These are phyloP conservation scores for Sycophaga agraensis DNA, from an alignment of 1,140 invertebrate species.

Conservation along the genomic window DNA sequence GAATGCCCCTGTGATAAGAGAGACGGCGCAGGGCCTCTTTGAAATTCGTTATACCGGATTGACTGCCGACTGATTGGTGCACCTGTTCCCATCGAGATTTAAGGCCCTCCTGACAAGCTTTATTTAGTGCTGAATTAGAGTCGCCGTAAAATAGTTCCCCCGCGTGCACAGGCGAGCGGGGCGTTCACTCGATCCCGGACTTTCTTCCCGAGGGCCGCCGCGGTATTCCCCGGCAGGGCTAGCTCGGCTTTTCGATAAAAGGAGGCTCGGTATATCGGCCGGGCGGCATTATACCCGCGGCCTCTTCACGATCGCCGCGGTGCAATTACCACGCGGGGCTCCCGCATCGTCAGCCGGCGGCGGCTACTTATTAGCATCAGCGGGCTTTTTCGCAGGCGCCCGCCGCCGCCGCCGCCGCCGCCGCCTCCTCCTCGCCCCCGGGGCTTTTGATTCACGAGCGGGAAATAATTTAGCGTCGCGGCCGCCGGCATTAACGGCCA, in stretches of 20 bases:
- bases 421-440: too few species aligned
- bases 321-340: slow-evolving; percentile 8
- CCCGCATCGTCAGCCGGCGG: slow-evolving; percentile 1
- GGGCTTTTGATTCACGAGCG: slow-evolving; percentile 11
- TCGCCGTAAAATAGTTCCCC: neutral
- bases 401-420: neutral
- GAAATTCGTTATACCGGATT: slow-evolving; percentile 20
- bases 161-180: neutral
- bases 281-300: too few species aligned
- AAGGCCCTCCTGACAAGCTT: neutral
- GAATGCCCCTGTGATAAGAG: slow-evolving; percentile 15
- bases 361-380: slow-evolving; percentile 10
- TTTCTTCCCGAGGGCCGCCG: too few species aligned
- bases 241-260: too few species aligned
- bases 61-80: slow-evolving; percentile 21
- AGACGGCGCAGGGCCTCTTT: slow-evolving; percentile 1
- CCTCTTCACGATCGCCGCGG: too few species aligned
- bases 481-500: slow-evolving; percentile 1
- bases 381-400: neutral
- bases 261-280: too few species aligned
- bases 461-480: slow-evolving; percentile 10
- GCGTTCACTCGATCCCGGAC: too few species aligned
- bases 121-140: neutral
- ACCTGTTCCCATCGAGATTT: slow-evolving; percentile 16
- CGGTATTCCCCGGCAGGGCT: too few species aligned